Percentiles rank a stretch among this genome's conserved stretches.
Evolutionary conservation across 2,113 vertebrate species (phyloP).

Genomic region (Pangasianodon hypophthalmus): DNA sequence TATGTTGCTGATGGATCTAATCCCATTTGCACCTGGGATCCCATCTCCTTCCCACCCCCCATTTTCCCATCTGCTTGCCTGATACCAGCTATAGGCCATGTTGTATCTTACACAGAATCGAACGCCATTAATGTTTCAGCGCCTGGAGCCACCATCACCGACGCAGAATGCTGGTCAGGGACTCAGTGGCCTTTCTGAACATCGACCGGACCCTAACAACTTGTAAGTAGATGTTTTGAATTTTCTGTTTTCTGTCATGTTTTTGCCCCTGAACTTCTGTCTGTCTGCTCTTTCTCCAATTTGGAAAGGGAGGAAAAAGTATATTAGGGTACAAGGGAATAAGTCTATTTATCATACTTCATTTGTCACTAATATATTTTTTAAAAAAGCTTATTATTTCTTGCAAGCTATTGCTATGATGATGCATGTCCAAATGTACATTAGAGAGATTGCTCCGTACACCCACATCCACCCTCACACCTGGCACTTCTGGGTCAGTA

Average conservation of each 20-base stretch:
- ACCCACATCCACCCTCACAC: neutral
- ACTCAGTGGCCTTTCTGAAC: conserved; percentile 79
- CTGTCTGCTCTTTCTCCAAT: neutral
- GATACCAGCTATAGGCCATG: conserved; percentile 78
- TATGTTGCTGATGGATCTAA: conserved; percentile 49
- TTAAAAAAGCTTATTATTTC: neutral
- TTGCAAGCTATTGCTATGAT: neutral
- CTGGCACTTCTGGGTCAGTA: neutral
- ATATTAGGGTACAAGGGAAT: neutral
- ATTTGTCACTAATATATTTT: neutral
- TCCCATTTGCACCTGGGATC: conserved; percentile 65
- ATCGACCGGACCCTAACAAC: conserved; percentile 73
- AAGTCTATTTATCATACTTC: neutral
- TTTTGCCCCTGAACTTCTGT: neutral
- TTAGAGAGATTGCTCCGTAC: neutral
- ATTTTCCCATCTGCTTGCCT: conserved; percentile 78
- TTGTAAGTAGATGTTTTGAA: conserved; percentile 77
- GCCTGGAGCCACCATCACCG: conserved; percentile 89
- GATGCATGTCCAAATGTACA: neutral
- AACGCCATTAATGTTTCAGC: conserved; percentile 97
- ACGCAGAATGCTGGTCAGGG: conserved; percentile 82
- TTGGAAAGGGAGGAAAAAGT: neutral
- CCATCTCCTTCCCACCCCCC: conserved; percentile 50
- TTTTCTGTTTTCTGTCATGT: conserved; percentile 3
- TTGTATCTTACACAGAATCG: conserved; percentile 87